phyloP scores from a whole-genome alignment of 1,140 invertebrate genomes.

The Solen grandis region DNA sequence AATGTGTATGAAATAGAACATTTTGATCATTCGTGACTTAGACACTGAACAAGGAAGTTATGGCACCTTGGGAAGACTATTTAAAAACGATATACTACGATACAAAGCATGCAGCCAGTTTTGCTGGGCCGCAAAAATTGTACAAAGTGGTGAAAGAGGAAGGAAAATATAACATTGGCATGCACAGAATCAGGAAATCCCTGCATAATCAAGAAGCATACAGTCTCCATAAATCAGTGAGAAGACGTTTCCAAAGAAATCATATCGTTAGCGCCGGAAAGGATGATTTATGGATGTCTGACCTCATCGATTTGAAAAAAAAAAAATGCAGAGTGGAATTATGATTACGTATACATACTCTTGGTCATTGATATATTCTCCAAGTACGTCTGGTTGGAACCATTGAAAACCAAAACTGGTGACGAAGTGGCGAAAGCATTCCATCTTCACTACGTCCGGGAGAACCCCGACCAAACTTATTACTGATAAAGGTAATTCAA shows the following conservation, averaged over 20 bases:
- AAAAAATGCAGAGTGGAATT: not conserved
- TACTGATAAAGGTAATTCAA: constrained; percentile 26
- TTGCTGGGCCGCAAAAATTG: too few relatives aligned
- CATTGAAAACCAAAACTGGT: constrained; percentile 17
- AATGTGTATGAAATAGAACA: not conserved
- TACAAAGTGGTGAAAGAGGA: too few relatives aligned
- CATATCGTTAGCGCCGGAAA: constrained; percentile 19
- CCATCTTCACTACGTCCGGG: not conserved
- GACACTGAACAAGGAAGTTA: not conserved
- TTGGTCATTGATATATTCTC: too few relatives aligned
- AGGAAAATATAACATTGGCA: too few relatives aligned
- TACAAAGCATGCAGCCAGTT: constrained; percentile 12
- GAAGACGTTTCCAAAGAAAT: constrained; percentile 33
- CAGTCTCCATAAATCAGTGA: constrained; percentile 11
- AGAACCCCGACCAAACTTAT: not conserved
- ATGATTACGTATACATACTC: not conserved
- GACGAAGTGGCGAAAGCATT: constrained; percentile 12
- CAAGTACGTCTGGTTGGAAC: constrained; percentile 3
- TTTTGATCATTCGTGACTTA: not conserved
- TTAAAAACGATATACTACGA: constrained; percentile 15
- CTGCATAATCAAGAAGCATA: constrained; percentile 17
- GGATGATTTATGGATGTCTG: constrained; percentile 21
- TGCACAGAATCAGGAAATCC: too few relatives aligned
- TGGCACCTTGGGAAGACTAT: constrained; percentile 15
- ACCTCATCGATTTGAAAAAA: constrained; percentile 15